These are phyloP conservation scores for Labroides dimidiatus DNA, from an alignment of 2,797 vertebrate species.

Conservation along the genomic window DNA sequence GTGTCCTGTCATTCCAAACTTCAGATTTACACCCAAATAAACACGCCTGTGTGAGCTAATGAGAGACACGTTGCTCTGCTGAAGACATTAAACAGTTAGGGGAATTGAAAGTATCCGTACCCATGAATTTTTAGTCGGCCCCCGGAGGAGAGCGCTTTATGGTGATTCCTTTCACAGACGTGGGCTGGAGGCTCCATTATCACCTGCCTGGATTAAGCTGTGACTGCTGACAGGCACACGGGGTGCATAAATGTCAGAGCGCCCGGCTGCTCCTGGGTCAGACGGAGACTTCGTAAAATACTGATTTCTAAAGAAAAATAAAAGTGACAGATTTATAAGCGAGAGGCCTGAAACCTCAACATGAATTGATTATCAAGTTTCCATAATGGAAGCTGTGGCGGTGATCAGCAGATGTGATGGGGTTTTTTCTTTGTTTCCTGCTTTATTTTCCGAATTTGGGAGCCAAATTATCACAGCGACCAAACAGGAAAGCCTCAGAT, in stretches of 20 bases:
- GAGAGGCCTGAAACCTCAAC: not conserved
- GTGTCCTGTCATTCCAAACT: conserved; percentile 15
- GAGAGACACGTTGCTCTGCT: conserved; percentile 70
- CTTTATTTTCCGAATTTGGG: no score
- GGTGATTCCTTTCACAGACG: conserved; percentile 74
- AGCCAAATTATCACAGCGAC: no score
- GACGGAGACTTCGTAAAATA: conserved; percentile 26
- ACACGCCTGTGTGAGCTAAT: conserved; percentile 64
- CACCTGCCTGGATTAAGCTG: conserved; percentile 67
- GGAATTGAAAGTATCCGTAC: conserved; percentile 60
- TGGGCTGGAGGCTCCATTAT: conserved; percentile 70
- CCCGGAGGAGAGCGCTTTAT: conserved; percentile 57
- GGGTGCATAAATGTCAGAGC: conserved; percentile 56
- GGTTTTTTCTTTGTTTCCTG: no score
- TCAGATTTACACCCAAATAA: conserved; percentile 47
- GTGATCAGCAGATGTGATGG: no score
- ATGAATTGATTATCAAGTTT: conserved; percentile 1
- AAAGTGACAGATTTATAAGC: conserved; percentile 45
- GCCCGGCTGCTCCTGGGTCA: conserved; percentile 22
- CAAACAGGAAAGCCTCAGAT: no score
- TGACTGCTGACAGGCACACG: conserved; percentile 58
- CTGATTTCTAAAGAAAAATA: conserved; percentile 1
- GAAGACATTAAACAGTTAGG: conserved; percentile 67
- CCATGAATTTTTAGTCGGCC: conserved; percentile 54
- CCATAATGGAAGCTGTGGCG: not conserved